Conservation (phyloP, 2,113 vertebrate species). For the Astatoreochromis straeleni region DNA sequence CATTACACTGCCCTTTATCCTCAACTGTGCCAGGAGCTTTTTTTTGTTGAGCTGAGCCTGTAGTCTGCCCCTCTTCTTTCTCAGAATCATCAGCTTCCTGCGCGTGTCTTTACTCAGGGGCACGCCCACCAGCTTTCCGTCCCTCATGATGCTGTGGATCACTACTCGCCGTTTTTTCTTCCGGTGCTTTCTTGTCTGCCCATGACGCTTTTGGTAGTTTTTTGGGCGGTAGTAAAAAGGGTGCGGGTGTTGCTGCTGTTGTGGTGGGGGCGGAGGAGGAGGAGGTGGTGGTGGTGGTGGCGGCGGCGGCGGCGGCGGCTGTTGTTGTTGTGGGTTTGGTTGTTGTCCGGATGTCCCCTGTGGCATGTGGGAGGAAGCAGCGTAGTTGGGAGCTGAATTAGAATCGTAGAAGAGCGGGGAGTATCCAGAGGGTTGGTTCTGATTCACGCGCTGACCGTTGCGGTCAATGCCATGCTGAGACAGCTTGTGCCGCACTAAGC, state of each 20-base stretch:
- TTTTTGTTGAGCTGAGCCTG: constrained; percentile 56
- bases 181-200: constrained; percentile 39
- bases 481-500: constrained; percentile 84
- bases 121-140: constrained; percentile 60
- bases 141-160: constrained; percentile 68
- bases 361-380: constrained; percentile 23
- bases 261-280: rapidly evolving
- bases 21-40: constrained; percentile 63
- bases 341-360: background rate
- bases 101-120: constrained; percentile 64
- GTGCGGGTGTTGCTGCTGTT: constrained; percentile 37
- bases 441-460: constrained; percentile 44
- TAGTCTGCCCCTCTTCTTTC: constrained; percentile 48
- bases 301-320: rapidly evolving
- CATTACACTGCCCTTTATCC: constrained; percentile 38
- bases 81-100: constrained; percentile 43
- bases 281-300: rapidly evolving
- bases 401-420: constrained; percentile 68
- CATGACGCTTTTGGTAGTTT: constrained; percentile 53
- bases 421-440: constrained; percentile 52
- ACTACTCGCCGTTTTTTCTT: constrained; percentile 68
- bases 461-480: constrained; percentile 78
- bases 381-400: constrained; percentile 38
- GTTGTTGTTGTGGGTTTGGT: background rate
- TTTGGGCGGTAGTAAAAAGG: constrained; percentile 68